Conservation (phyloP, 2,797 vertebrate species). For the Ctenopoma multispine region DNA sequence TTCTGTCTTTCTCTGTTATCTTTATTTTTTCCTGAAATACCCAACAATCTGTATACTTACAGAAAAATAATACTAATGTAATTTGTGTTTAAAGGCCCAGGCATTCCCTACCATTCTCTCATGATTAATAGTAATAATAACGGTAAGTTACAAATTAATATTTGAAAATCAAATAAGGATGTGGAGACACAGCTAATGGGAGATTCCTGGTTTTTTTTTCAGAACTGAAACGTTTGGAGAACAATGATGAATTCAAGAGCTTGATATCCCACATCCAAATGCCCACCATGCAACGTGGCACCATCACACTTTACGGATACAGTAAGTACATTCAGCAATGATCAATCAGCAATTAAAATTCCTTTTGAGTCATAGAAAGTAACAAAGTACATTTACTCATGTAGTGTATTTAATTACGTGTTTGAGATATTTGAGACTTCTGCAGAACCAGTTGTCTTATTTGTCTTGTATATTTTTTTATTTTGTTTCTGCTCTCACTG, state of each 20-base stretch:
- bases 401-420: not conserved
- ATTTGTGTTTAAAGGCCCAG: conserved; percentile 86
- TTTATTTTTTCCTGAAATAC: not conserved
- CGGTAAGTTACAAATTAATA: conserved; percentile 46
- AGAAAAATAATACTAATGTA: not conserved
- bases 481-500: too few relatives aligned
- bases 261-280: conserved; percentile 85
- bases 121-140: conserved; percentile 47
- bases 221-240: conserved; percentile 88
- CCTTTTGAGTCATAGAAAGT: not conserved
- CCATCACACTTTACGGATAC: conserved; percentile 77
- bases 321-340: conserved; percentile 76
- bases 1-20: not conserved
- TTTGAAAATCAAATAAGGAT: not conserved
- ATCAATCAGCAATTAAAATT: not conserved
- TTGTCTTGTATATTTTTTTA: not conserved
- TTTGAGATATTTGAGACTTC: not conserved
- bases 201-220: not conserved
- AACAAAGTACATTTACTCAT: not conserved
- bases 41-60: not conserved
- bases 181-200: not conserved
- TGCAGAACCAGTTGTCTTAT: too few relatives aligned
- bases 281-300: conserved; percentile 81
- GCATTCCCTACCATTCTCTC: conserved; percentile 81
- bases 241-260: conserved; percentile 84